Evolutionary conservation across 2,888 invertebrate genomes (phyloP).

Genomic region (Dicyrtomina minuta): DNA sequence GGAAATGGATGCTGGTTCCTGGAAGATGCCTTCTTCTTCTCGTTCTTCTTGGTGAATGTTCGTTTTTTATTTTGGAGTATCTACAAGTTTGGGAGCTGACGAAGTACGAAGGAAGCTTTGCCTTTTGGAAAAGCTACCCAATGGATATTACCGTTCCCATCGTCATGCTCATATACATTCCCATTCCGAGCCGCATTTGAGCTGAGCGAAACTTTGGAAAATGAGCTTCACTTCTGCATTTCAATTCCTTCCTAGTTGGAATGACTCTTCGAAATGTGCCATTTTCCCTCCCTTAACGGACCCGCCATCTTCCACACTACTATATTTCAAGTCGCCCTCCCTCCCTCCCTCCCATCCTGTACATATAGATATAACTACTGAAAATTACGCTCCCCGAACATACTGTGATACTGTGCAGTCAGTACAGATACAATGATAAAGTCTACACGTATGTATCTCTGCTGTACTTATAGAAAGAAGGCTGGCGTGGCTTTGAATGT

Average conservation of each 20-base stretch:
- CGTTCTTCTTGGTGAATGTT: neutral
- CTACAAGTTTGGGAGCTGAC: slow-evolving; percentile 6
- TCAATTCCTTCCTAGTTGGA: slow-evolving; percentile 37
- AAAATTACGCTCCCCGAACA: too few species aligned
- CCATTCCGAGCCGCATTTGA: slow-evolving; percentile 48
- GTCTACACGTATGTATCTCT: too few species aligned
- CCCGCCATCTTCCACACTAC: slow-evolving; percentile 32
- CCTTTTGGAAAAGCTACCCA: slow-evolving; percentile 11
- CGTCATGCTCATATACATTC: slow-evolving; percentile 42
- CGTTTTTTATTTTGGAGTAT: too few species aligned
- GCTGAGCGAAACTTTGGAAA: slow-evolving; percentile 52
- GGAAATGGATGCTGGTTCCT: slow-evolving; percentile 31
- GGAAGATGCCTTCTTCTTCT: slow-evolving; percentile 1
- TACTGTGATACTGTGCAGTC: too few species aligned
- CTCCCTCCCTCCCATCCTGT: slow-evolving; percentile 21
- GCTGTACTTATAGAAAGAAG: neutral
- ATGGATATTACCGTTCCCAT: slow-evolving; percentile 46
- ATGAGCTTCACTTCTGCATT: slow-evolving; percentile 51
- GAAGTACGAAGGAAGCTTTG: neutral
- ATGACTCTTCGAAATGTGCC: slow-evolving; percentile 33
- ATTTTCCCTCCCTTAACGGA: slow-evolving; percentile 30
- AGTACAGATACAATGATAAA: neutral
- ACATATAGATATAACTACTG: too few species aligned
- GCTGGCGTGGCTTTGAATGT: neutral
- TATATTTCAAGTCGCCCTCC: slow-evolving; percentile 1